Base-by-base conservation (phyloP, 2,888 invertebrate genomes). In the Callyntrura sp. region DNA sequence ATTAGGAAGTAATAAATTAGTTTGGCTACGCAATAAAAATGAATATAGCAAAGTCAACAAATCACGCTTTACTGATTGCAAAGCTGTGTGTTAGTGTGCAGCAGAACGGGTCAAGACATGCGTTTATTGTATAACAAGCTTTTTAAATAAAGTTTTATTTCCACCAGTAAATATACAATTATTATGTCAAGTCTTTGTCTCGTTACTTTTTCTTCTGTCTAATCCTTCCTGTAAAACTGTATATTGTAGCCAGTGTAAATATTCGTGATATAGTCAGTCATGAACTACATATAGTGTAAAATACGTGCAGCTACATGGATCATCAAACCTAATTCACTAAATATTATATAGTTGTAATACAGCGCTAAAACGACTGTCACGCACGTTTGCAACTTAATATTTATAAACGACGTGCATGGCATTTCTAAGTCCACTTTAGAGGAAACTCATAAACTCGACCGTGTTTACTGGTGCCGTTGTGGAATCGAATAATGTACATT, bases 1-100 rank as follows among this genome's bases (percentile, higher is more conserved):
- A 87, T 87, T 70, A 81, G 82, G 88, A 88, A 83, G 88, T 83
- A 76, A 78, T 88, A 83, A 88, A 83, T 88, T 86, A 79, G 62
- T 45, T 76, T 76, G 23, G 11, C 57, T 20, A 79, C 17, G 28
- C 43, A 14, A 23, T 48, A 35, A 35, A 14, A 35, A 79, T 17
- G 35, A 35, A 23, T 51, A 51, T 6, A 51, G 4, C 51, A 11
- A 11, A 62, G 11, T 25, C 12, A 51, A 43, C 23, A 55, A 76
- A 76, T 51, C 51, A 55, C 28, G 23, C 20, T 76, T 51, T 25
- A 25, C 25, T 51, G 51, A 51, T 20, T 65, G 28, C 23, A 65
- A 65, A 17, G 60, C 60, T 20, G 55, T 25, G n/a, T n/a, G 55
- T 28, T 55, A 28, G 78, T 43, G 25, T 43, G 51, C 12, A 23